Percentiles rank a stretch among this genome's conserved stretches.
These are phyloP conservation scores for Campoletis sonorensis DNA, from an alignment of 1,140 invertebrate genomes.

Conservation along the genomic window DNA sequence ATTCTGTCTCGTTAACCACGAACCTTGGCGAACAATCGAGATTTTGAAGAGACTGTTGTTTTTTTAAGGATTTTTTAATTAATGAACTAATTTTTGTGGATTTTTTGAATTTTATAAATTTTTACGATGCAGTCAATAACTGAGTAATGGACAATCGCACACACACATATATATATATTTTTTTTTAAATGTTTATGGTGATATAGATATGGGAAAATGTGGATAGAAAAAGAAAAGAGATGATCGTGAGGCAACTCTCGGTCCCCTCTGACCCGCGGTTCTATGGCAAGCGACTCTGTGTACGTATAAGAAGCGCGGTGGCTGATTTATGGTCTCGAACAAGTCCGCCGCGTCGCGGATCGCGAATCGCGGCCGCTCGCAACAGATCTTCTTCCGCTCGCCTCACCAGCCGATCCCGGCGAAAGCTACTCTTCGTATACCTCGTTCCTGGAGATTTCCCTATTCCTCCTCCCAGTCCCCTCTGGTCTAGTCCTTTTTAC, in stretches of 20 bases:
- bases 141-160: background rate
- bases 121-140: too few relatives aligned
- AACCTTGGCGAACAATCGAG: too few relatives aligned
- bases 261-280: conserved; percentile 68
- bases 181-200: background rate
- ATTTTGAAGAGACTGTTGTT: too few relatives aligned
- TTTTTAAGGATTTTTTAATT: too few relatives aligned
- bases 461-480: background rate
- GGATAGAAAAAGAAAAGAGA: conserved; percentile 44
- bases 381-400: conserved; percentile 64
- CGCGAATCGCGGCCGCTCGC: conserved; percentile 51
- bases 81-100: too few relatives aligned
- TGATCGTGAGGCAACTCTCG: conserved; percentile 40
- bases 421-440: conserved; percentile 56
- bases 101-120: too few relatives aligned
- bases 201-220: conserved; percentile 27
- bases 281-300: conserved; percentile 69
- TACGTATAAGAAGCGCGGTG: conserved; percentile 66
- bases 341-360: conserved; percentile 60
- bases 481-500: too few relatives aligned
- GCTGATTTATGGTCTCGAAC: conserved; percentile 71
- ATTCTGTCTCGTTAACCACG: too few relatives aligned
- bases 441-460: conserved; percentile 3
- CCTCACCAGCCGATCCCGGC: conserved; percentile 45
- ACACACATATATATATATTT: background rate